These are phyloP conservation scores for Cotesia typhae DNA, from an alignment of 1,140 invertebrate genomes.

Conservation along the genomic window DNA sequence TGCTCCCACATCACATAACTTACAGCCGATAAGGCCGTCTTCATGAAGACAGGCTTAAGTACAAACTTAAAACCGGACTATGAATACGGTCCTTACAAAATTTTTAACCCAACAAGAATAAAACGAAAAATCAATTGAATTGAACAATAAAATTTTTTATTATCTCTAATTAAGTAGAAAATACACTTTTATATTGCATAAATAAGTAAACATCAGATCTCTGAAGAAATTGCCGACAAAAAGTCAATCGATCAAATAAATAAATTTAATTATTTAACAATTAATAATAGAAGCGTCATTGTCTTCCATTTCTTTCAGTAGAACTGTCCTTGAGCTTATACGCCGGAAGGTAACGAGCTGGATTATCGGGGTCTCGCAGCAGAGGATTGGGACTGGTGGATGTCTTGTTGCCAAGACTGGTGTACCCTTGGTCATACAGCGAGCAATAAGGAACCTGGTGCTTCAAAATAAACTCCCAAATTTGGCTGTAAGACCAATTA, in stretches of 20 bases:
- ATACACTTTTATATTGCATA: no score
- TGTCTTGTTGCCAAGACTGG: slow-evolving; percentile 81
- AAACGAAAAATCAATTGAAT: no score
- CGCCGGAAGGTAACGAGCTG: slow-evolving; percentile 77
- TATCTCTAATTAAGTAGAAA: no score
- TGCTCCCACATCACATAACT: no score
- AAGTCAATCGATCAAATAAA: not conserved
- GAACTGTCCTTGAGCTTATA: slow-evolving; percentile 76
- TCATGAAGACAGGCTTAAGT: no score
- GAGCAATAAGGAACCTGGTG: slow-evolving; percentile 86
- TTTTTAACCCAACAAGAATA: no score
- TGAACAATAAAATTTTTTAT: no score
- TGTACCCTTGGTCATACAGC: slow-evolving; percentile 90
- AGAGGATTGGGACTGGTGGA: slow-evolving; percentile 85
- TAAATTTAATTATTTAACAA: slow-evolving; percentile 1
- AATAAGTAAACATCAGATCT: no score
- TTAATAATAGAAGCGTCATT: slow-evolving; percentile 35
- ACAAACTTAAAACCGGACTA: no score
- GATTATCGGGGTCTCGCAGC: slow-evolving; percentile 67
- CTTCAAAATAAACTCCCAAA: slow-evolving; percentile 87
- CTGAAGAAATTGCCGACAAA: not conserved
- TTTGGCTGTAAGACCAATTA: slow-evolving; percentile 87
- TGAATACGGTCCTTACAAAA: no score
- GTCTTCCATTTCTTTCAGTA: slow-evolving; percentile 78
- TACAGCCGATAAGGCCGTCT: no score